Base-by-base conservation (phyloP, 2,113 vertebrate species). In the Rhea americana region DNA sequence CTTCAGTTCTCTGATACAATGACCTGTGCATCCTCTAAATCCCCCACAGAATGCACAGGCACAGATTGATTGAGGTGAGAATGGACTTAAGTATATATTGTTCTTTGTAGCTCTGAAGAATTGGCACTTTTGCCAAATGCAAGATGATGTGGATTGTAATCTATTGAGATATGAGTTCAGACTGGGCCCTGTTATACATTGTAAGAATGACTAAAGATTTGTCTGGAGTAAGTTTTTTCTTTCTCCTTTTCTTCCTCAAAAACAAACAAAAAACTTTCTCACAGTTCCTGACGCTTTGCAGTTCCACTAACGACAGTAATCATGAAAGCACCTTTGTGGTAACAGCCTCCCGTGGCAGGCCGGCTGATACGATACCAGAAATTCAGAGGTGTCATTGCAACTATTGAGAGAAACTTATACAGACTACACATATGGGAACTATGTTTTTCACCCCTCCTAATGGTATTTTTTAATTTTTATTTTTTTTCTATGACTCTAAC, bases 1-100 rank as follows among this genome's bases (percentile, higher is more conserved):
- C 90, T 92, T 95, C 86, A 87, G 85, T 93, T 96, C 93, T 95
- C 86, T 96, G 94, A 95, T 95, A 94, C 86, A 92, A 94, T 96
- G 95, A 94, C 95, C 89, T 94, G 88, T 94, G 85, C 86, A 96
- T 97, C 91, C 90, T 87, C 79, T 92, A 95, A 96, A 96, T 96
- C 95, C 96, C 96, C 94, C 74, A 93, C 87, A 96, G 93, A 91
- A 91, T 84, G 95, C 20, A 0, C 91, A 93, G 91, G 65, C 94
- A 93, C 62, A 94, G 83, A 87, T 67, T 95, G 94, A 95, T 90
- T 90, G 94, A 96, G 93, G 93, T 93, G 86, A 87, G 83, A 80
- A 43, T 85, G 94, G 90, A 95, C 90, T 91, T 95, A 94, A 95
- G 93, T 91, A 63, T 89, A 85, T 94, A 89, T 93, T 91, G 86